phyloP scores from a whole-genome alignment of 2,113 vertebrate genomes.

The Hipposideros armiger region DNA sequence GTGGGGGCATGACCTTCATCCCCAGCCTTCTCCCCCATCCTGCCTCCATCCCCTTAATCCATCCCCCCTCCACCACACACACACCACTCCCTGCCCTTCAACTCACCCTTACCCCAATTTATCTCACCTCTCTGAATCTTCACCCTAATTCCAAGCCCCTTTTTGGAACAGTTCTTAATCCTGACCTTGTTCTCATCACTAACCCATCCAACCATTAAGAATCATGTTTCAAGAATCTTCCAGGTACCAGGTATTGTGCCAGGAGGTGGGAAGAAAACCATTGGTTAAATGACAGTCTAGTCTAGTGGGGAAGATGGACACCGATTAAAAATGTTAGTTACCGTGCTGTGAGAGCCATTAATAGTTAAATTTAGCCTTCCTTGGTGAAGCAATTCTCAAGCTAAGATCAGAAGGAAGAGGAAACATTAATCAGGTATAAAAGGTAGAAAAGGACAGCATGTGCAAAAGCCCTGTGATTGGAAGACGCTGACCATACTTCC shows the following conservation, averaged over 20 bases:
- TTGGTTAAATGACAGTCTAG: background rate
- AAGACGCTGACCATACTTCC: background rate
- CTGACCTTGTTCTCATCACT: background rate
- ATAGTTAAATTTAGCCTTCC: background rate
- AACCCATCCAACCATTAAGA: background rate
- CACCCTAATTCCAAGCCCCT: background rate
- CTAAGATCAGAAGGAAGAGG: constrained; percentile 4
- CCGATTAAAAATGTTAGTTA: background rate
- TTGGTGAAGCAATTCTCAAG: background rate
- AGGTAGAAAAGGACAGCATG: background rate
- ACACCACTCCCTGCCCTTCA: background rate
- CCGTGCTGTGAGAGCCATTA: background rate
- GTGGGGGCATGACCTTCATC: background rate
- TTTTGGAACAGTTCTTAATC: background rate
- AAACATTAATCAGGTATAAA: background rate
- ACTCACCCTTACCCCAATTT: background rate
- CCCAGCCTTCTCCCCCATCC: background rate
- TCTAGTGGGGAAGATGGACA: background rate
- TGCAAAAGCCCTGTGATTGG: background rate
- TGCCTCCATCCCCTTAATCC: background rate
- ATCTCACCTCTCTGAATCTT: background rate
- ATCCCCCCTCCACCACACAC: background rate
- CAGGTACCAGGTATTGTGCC: background rate
- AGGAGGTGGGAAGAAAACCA: background rate
- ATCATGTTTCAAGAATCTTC: background rate